Conservation (phyloP, 2,888 invertebrate genomes). For the Clostera curtula region DNA sequence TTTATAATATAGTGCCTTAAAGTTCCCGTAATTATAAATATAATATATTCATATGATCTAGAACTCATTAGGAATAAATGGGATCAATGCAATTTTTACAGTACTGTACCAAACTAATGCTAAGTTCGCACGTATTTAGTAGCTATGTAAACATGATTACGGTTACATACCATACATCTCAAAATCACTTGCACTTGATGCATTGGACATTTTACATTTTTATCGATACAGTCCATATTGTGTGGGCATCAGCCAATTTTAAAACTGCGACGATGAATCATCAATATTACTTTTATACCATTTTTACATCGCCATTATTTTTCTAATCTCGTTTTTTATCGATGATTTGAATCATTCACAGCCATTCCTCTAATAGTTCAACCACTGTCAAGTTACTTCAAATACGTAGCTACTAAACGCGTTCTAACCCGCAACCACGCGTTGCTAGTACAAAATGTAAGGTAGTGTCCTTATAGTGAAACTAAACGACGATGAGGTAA, state of each 20-base stretch:
- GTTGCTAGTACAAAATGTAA: constrained; percentile 31
- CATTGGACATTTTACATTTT: too few species aligned
- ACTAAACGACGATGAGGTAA: constrained; percentile 25
- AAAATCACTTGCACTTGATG: too few species aligned
- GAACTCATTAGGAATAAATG: constrained; percentile 62
- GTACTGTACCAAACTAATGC: constrained; percentile 23
- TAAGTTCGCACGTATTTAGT: constrained; percentile 14
- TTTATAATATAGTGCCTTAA: constrained; percentile 30
- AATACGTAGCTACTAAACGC: constrained; percentile 13
- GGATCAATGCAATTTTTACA: constrained; percentile 35
- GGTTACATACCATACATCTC: too few species aligned
- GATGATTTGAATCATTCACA: too few species aligned
- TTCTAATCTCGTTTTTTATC: too few species aligned
- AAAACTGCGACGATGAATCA: too few species aligned
- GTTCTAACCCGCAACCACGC: constrained; percentile 23
- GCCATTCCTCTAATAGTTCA: too few species aligned
- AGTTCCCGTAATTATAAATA: constrained; percentile 41
- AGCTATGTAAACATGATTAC: too few species aligned
- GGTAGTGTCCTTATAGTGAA: constrained; percentile 23
- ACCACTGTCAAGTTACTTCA: constrained; percentile 24
- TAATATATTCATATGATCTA: constrained; percentile 76
- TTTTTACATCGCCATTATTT: too few species aligned
- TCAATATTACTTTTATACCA: too few species aligned
- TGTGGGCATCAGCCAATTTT: too few species aligned
- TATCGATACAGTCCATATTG: too few species aligned